Base-by-base conservation (phyloP, 2,113 vertebrate genomes). In the Cebidichthys violaceus region DNA sequence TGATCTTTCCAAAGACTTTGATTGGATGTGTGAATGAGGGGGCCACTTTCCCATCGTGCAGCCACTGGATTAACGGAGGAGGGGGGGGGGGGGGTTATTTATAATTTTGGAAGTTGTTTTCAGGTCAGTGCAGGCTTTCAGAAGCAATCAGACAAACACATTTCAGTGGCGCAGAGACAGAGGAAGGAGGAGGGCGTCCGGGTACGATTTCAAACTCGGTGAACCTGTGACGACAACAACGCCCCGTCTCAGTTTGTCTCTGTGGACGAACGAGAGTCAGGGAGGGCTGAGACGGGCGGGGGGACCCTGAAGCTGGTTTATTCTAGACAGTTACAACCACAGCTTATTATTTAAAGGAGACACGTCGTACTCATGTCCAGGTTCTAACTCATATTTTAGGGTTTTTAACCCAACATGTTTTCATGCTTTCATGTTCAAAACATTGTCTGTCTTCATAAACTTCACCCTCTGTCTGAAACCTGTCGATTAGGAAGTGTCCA, bases 1-100 rank as follows among this genome's bases (percentile, higher is more conserved):
- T 96, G 93, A 96, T 95, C 94, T 94, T 83, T 87, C 84, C 85
- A 89, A 88, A 94, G 91, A 93, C 91, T 88, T 82, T 94, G 94
- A 94, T 95, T 94, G 94, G 90, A 86, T 90, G 94, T 92, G 84
- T 89, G 91, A 91, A 93, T 71, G 68, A 80, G 80, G 84, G 89
- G 80, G 86, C 83, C 83, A 89, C 92, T 93, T 94, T 95, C 94
- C 91, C 92, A 94, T 91, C 89, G 73, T 90, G 90, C 90, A 81
- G 81, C 82, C 66, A 67, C 81, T 85, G 83, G 87, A 91, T 92
- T 90, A 82, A 84, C 89, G 65, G 47, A 60, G 31, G 37, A 60
- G 52, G 70, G 68, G 31, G 69, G 33, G 33, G 33, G 65, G 68
- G 59, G 62, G 79, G 88, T 83, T 88, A 90, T 90, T 94, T 93